Evolutionary conservation across 2,888 invertebrate genomes (phyloP).

Genomic region (Eueremaeus valkanovi): DNA sequence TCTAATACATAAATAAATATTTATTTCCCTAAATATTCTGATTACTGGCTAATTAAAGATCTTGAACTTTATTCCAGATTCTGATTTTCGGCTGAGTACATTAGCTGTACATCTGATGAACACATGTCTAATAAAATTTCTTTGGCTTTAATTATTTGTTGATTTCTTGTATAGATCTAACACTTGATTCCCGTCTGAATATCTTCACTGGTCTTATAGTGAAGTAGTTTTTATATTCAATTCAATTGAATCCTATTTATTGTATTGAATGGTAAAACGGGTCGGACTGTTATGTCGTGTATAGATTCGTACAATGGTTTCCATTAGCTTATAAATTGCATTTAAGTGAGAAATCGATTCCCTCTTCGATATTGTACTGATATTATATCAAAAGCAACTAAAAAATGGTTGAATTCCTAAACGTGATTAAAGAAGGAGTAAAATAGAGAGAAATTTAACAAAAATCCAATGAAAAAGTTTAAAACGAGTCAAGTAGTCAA

Average conservation of each 20-base stretch:
- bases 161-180: too few species aligned
- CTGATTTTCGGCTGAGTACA: too few species aligned
- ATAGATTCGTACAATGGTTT: constrained; percentile 5
- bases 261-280: background rate
- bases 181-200: too few species aligned
- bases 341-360: constrained; percentile 32
- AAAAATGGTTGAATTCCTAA: constrained; percentile 7
- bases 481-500: background rate
- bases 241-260: background rate
- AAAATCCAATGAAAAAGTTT: background rate
- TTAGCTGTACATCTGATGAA: too few species aligned
- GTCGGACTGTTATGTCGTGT: background rate
- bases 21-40: too few species aligned
- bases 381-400: background rate
- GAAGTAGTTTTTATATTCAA: background rate
- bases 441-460: background rate
- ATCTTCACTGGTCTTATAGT: background rate
- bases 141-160: too few species aligned
- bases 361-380: background rate
- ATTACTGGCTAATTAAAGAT: too few species aligned
- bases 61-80: too few species aligned
- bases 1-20: too few species aligned
- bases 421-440: background rate
- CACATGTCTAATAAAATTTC: too few species aligned
- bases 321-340: constrained; percentile 27